Conservation (phyloP, 2,888 invertebrate genomes). For the Ophion ventricosus region DNA sequence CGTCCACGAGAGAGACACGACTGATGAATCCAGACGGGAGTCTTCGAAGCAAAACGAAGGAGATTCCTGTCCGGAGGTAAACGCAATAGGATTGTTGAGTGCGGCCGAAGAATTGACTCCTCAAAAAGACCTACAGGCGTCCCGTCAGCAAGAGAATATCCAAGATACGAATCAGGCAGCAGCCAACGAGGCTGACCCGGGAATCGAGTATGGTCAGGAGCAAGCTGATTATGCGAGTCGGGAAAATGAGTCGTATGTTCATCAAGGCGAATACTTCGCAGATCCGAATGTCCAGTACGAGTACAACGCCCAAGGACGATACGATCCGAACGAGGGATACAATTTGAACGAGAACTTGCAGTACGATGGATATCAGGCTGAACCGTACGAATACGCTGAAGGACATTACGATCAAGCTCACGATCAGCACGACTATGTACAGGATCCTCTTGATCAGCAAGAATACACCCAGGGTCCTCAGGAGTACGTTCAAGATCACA, state of each 20-base stretch:
- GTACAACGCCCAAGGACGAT: conserved; percentile 54
- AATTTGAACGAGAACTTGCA: conserved; percentile 46
- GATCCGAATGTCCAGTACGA: conserved; percentile 64
- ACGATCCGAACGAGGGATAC: conserved; percentile 51
- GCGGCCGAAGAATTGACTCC: not conserved
- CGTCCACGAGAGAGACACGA: not conserved
- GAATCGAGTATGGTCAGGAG: conserved; percentile 19
- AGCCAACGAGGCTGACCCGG: conserved; percentile 36
- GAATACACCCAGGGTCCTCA: conserved; percentile 32
- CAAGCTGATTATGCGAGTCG: conserved; percentile 32
- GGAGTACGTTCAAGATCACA: conserved; percentile 43
- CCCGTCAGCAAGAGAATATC: not conserved
- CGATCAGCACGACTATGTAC: conserved; percentile 44
- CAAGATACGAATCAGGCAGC: conserved; percentile 20
- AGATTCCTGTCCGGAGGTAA: not conserved
- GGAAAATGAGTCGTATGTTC: conserved; percentile 27
- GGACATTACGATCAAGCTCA: conserved; percentile 25
- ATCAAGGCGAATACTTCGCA: conserved; percentile 55
- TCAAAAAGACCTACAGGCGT: not conserved
- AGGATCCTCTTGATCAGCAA: conserved; percentile 16
- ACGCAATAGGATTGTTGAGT: not conserved
- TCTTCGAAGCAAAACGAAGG: not conserved
- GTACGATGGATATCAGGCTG: conserved; percentile 38
- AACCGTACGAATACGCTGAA: conserved; percentile 40
- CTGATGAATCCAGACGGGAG: not conserved